Conservation (phyloP, 23 tunicate genomes). For the Aplidium turbinatum region DNA sequence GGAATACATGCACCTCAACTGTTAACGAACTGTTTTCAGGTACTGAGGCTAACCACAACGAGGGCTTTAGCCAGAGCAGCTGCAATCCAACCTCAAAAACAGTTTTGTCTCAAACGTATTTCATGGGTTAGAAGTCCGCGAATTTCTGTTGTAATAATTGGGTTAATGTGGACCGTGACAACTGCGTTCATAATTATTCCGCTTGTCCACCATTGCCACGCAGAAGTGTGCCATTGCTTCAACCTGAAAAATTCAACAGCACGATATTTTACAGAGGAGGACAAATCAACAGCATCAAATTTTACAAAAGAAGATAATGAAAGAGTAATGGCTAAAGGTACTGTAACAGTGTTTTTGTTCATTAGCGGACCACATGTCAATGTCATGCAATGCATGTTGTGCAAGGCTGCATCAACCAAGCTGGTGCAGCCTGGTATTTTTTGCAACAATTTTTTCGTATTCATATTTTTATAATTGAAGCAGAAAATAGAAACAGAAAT, state of each 20-base stretch:
- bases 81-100: conserved; percentile 36
- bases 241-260: neutral
- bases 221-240: conserved; percentile 41
- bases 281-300: too few relatives aligned
- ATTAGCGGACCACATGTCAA: too few relatives aligned
- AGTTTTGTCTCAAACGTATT: neutral
- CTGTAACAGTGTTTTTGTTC: too few relatives aligned
- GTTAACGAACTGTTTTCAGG: conserved; percentile 25
- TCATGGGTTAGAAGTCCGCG: conserved; percentile 61
- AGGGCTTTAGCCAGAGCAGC: conserved; percentile 84
- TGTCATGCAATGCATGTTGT: too few relatives aligned
- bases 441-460: too few relatives aligned
- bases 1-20: neutral
- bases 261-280: too few relatives aligned
- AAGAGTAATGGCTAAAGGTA: too few relatives aligned
- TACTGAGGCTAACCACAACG: conserved; percentile 62
- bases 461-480: too few relatives aligned
- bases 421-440: too few relatives aligned
- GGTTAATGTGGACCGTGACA: conserved; percentile 58
- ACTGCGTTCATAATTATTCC: conserved; percentile 51
- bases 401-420: too few relatives aligned
- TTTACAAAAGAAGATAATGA: too few relatives aligned
- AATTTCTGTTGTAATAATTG: conserved; percentile 56
- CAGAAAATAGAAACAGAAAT: too few relatives aligned
- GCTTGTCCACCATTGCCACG: conserved; percentile 56